These are phyloP conservation scores for Taxidea taxus DNA, from an alignment of 2,113 vertebrate genomes.

Conservation along the genomic window DNA sequence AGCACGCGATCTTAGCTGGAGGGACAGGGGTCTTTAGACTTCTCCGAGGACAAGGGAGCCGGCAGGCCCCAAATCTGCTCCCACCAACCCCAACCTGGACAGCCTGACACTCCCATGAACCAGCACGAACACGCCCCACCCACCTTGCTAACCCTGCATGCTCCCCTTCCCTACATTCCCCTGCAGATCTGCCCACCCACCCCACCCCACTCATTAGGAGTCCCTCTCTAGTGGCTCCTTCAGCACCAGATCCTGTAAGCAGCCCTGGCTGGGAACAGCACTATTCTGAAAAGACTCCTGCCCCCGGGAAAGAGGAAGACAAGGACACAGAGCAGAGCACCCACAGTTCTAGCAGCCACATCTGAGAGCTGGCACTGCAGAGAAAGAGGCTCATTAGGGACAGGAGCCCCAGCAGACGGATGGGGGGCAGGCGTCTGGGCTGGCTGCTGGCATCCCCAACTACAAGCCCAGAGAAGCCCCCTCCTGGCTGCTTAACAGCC, in stretches of 20 bases:
- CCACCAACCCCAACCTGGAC: not conserved
- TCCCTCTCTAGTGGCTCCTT: not conserved
- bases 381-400: not conserved
- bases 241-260: not conserved
- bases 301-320: not conserved
- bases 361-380: not conserved
- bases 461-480: not conserved
- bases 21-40: not conserved
- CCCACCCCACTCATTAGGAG: not conserved
- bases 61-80: not conserved
- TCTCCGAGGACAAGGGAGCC: not conserved
- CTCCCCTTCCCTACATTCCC: not conserved
- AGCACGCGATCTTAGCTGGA: no score
- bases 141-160: not conserved
- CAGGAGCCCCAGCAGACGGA: not conserved
- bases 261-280: not conserved
- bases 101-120: not conserved
- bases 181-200: not conserved
- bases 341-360: not conserved
- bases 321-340: not conserved
- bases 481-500: not conserved
- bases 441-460: not conserved
- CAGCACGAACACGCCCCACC: not conserved
- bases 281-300: not conserved
- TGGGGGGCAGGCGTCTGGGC: not conserved